These are phyloP conservation scores for Merluccius polli DNA, from an alignment of 2,797 vertebrate genomes.

Conservation along the genomic window DNA sequence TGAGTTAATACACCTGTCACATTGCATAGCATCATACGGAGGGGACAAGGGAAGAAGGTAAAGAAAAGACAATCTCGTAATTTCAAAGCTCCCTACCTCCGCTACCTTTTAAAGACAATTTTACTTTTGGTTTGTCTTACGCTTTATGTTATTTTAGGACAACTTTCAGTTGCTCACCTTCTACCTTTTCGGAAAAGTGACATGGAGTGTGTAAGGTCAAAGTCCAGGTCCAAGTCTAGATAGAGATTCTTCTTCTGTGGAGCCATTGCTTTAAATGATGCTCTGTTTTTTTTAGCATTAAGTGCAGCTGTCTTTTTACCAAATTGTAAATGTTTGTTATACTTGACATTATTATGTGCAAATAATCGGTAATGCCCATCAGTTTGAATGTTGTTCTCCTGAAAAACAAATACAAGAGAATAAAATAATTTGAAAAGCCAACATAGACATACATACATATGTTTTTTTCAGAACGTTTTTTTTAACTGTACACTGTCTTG, in stretches of 20 bases:
- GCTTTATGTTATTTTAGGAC: neutral
- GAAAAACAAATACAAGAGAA: too few relatives aligned
- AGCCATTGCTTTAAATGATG: neutral
- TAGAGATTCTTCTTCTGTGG: neutral
- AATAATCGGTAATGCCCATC: too few relatives aligned
- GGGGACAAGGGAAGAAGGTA: neutral
- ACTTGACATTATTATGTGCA: too few relatives aligned
- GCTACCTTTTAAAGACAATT: neutral
- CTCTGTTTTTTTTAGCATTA: slow-evolving; percentile 4
- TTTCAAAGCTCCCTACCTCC: neutral
- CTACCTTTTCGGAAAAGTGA: neutral
- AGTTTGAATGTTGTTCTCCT: neutral
- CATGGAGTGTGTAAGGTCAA: neutral
- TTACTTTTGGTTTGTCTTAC: neutral
- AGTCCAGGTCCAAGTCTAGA: neutral
- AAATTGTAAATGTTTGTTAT: slow-evolving; percentile 14
- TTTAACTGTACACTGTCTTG: slow-evolving; percentile 10
- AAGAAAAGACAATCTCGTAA: neutral
- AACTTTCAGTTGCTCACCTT: neutral
- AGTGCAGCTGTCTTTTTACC: slow-evolving; percentile 15
- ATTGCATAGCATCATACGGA: neutral
- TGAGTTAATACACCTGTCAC: neutral
- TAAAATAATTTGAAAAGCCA: slow-evolving; percentile 13
- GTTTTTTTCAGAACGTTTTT: neutral
- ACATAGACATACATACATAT: slow-evolving; percentile 1